Percentiles rank a stretch among this genome's conserved stretches.
phyloP scores from a whole-genome alignment of 2,797 vertebrate genomes.

The Macrochelys suwanniensis region DNA sequence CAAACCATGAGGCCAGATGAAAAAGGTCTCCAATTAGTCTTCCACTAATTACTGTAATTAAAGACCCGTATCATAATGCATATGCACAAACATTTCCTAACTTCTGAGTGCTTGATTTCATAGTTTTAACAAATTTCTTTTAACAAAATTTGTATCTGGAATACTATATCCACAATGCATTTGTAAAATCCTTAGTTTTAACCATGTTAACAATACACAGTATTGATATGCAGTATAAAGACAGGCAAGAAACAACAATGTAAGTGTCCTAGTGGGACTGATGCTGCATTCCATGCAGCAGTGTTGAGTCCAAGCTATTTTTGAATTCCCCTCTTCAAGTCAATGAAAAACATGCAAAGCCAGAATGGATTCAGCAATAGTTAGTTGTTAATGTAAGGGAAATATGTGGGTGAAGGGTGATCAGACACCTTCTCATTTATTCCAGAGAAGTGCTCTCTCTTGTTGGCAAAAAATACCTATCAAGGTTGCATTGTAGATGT shows the following conservation, averaged over 20 bases:
- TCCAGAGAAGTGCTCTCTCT: neutral
- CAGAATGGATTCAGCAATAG: accelerated
- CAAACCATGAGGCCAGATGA: neutral
- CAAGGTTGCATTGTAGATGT: neutral
- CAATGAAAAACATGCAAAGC: neutral
- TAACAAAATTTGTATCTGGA: neutral
- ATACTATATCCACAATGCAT: neutral
- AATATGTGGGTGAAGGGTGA: neutral
- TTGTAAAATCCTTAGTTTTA: neutral
- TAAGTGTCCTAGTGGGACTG: neutral
- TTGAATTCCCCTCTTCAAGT: neutral
- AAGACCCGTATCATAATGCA: neutral
- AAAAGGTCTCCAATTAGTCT: neutral
- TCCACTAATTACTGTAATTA: neutral
- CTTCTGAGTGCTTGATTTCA: neutral
- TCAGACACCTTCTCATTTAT: neutral
- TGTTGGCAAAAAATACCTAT: neutral
- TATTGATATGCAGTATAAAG: neutral
- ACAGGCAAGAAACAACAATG: neutral
- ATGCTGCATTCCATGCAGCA: too few relatives aligned
- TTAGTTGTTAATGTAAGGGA: neutral
- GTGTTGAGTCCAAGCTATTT: neutral
- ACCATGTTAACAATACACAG: neutral
- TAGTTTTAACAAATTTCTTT: neutral
- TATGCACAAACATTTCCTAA: neutral